Percentiles rank a stretch among this genome's conserved stretches.
Conservation (phyloP, 2,113 vertebrate species). For the Grus americana region DNA sequence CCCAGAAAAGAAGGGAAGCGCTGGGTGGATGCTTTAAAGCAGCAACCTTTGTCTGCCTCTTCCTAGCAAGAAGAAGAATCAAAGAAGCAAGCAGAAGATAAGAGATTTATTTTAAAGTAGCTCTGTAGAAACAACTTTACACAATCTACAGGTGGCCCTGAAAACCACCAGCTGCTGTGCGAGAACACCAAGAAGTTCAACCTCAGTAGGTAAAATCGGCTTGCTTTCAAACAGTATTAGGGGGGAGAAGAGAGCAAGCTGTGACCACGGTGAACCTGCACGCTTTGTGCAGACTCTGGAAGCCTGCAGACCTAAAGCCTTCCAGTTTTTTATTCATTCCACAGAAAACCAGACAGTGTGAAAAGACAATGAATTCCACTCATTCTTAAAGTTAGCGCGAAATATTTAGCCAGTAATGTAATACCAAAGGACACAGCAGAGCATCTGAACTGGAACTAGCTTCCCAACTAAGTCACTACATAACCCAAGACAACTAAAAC, state of each 20-base stretch:
- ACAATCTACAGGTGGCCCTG: not conserved
- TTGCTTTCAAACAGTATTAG: not conserved
- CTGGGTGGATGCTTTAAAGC: not conserved
- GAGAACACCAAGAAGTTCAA: not conserved
- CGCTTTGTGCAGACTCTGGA: not conserved
- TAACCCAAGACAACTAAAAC: not conserved
- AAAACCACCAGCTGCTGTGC: not conserved
- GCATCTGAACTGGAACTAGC: not conserved
- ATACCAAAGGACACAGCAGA: not conserved
- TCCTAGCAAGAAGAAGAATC: not conserved
- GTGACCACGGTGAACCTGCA: not conserved
- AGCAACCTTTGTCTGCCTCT: not conserved
- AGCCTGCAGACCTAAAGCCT: not conserved
- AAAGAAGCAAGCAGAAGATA: not conserved
- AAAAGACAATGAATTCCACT: constrained; percentile 22
- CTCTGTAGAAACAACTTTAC: not conserved
- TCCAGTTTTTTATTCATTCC: not conserved
- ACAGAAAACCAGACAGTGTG: not conserved
- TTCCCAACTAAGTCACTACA: not conserved
- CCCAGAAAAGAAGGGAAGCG: not conserved
- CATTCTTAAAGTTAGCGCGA: not conserved
- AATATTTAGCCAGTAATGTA: constrained; percentile 8
- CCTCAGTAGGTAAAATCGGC: not conserved
- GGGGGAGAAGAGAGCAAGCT: not conserved
- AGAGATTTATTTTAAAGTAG: not conserved